These are phyloP conservation scores for Parnassius smintheus DNA, from an alignment of 2,888 invertebrate species.

Conservation along the genomic window DNA sequence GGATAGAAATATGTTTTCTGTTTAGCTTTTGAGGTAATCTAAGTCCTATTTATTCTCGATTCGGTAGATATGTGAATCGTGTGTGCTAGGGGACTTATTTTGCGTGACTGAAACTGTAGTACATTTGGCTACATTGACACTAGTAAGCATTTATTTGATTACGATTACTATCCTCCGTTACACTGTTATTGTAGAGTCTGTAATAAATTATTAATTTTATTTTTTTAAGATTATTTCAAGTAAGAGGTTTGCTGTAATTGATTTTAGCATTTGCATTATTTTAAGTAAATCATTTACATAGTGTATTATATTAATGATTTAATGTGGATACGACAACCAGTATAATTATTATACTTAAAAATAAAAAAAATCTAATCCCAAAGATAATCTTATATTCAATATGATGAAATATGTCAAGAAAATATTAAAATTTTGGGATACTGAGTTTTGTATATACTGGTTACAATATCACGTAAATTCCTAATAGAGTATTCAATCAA, in stretches of 20 bases:
- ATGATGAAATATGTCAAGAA: slow-evolving; percentile 1
- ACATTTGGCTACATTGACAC: slow-evolving; percentile 55
- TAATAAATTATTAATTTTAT: slow-evolving; percentile 70
- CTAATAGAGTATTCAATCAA: slow-evolving; percentile 2
- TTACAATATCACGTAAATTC: slow-evolving; percentile 10
- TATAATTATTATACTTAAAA: slow-evolving; percentile 5
- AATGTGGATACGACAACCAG: slow-evolving; percentile 19
- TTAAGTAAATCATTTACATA: slow-evolving; percentile 13
- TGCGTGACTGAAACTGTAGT: slow-evolving; percentile 41
- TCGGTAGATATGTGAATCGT: slow-evolving; percentile 46
- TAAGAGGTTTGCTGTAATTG: slow-evolving; percentile 13
- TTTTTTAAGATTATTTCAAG: slow-evolving; percentile 42
- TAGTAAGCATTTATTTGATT: slow-evolving; percentile 69
- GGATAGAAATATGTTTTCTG: slow-evolving; percentile 59
- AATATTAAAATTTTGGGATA: slow-evolving; percentile 3
- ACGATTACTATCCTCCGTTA: slow-evolving; percentile 69
- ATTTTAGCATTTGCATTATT: slow-evolving; percentile 16
- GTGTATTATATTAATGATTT: slow-evolving; percentile 11
- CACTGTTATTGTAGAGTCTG: slow-evolving; percentile 60
- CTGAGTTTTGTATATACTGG: slow-evolving; percentile 11
- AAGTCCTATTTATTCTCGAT: slow-evolving; percentile 56
- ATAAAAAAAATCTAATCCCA: slow-evolving; percentile 9
- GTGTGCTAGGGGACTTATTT: slow-evolving; percentile 47
- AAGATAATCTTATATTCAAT: slow-evolving; percentile 14
- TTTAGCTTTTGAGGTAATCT: slow-evolving; percentile 57